Evolutionary conservation across 2,888 invertebrate species (phyloP), one percentile per base, ranked within the genome.

Genomic region (Shargacucullia verbasci): DNA sequence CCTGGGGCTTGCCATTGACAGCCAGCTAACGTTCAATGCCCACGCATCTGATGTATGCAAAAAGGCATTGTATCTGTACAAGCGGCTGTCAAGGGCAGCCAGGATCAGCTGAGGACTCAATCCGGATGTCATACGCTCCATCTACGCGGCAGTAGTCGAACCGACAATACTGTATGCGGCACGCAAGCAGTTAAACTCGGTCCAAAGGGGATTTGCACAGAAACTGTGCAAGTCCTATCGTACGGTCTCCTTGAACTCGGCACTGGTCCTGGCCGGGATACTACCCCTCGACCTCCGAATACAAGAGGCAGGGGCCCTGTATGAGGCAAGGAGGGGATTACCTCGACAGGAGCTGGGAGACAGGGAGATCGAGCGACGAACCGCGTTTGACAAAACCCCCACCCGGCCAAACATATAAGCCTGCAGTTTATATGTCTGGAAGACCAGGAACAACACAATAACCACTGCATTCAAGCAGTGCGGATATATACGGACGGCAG

Each of bases 91-190:
- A 0, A 12, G 25, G 0, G 40, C 54, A 0, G 54, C 59, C 0
- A 54, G 12, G 13, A 14, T 46, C 0, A 44, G 29, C 2, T 59
- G 59, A 54, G 59, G 59, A 0, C 20, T 55, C 4, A 20, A 52
- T 12, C 13, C 41, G 2, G 58, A 58, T 7, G 40, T 52, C 0
- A 15, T 47, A 4, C 35, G 39, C 0, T 47, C 43, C 0, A 58
- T 58, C 12, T 58, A 58, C 27, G n/a, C 34, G 0, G 27, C 47
- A 0, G 38, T 38, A 0, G 13, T 52, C 0, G 52, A 43, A 10
- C 47, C 52, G 39, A 29, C 6, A 1, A 6, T 12, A 2, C 2
- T 12, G 12, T 34, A 12, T 5, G 34, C 34, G 12, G 12, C 34
- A 0, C 11, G 12, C 2, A 34, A 34, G 12, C n/a, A n/a, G 4